Conservation (phyloP, 2,888 invertebrate genomes). For the Flexamia atlantica region DNA sequence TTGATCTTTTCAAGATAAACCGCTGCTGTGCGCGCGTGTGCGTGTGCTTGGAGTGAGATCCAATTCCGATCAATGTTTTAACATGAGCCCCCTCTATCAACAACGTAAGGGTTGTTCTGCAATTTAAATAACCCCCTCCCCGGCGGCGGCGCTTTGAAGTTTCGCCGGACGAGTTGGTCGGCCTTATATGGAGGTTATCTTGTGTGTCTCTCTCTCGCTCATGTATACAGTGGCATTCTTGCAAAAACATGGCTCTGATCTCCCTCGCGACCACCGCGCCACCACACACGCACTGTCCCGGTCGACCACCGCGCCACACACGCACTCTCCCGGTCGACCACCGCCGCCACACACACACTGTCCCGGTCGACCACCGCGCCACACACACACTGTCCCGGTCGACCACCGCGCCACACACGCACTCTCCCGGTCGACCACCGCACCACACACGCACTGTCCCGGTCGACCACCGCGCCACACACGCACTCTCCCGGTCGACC, state of each 20-base stretch:
- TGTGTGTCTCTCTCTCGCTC: conserved; percentile 56
- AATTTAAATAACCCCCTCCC: conserved; percentile 69
- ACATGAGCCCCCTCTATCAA: conserved; percentile 69
- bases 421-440: too few relatives aligned
- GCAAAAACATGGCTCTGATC: conserved; percentile 46
- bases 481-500: too few relatives aligned
- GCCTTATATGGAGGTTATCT: conserved; percentile 52
- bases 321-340: too few relatives aligned
- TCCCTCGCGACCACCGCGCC: conserved; percentile 11
- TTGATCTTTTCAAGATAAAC: conserved; percentile 13
- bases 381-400: too few relatives aligned
- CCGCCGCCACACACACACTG: too few relatives aligned
- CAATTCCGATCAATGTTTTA: conserved; percentile 72
- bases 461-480: too few relatives aligned
- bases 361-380: too few relatives aligned
- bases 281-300: not conserved
- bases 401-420: too few relatives aligned
- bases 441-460: too few relatives aligned
- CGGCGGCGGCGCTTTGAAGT: conserved; percentile 60
- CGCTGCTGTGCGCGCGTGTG: conserved; percentile 31
- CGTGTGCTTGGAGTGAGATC: conserved; percentile 63
- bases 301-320: conserved; percentile 1
- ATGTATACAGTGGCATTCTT: conserved; percentile 55
- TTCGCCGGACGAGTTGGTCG: conserved; percentile 61
- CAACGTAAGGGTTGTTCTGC: conserved; percentile 68